These are phyloP conservation scores for Lamproptera curius DNA, from an alignment of 2,888 invertebrate genomes.

Conservation along the genomic window DNA sequence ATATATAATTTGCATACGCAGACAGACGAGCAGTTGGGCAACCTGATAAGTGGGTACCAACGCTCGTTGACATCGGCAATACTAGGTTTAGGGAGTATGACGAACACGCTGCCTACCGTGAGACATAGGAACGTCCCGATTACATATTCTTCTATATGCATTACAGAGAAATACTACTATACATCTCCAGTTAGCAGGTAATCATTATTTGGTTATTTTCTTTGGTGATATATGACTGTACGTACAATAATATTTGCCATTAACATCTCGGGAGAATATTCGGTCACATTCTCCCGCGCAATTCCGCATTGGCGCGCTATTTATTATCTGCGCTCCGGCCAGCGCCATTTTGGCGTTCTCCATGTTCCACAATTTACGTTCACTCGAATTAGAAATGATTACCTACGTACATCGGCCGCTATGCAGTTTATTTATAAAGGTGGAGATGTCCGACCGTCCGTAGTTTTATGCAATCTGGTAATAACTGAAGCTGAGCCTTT, in stretches of 20 bases:
- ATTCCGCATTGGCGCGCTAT: conserved; percentile 2
- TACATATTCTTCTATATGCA: neutral
- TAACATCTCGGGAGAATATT: neutral
- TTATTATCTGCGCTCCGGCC: conserved; percentile 11
- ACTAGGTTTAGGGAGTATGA: too few species aligned
- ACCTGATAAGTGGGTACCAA: too few species aligned
- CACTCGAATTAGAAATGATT: conserved; percentile 16
- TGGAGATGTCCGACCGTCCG: conserved; percentile 6
- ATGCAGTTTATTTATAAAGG: conserved; percentile 17
- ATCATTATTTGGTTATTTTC: neutral
- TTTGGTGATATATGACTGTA: neutral
- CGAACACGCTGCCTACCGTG: too few species aligned
- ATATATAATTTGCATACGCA: neutral
- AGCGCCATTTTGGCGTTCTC: conserved; percentile 18
- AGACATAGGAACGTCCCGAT: neutral
- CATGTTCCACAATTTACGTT: conserved; percentile 19
- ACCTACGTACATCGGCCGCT: conserved; percentile 13
- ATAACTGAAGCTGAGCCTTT: too few species aligned
- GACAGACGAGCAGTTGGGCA: too few species aligned
- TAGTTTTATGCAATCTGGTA: neutral
- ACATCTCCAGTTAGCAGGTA: too few species aligned
- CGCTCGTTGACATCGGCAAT: too few species aligned
- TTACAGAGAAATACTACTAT: too few species aligned
- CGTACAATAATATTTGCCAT: neutral
- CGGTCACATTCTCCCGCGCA: neutral